Conservation (phyloP, 1,140 invertebrate species). For the Drosophila elegans region DNA sequence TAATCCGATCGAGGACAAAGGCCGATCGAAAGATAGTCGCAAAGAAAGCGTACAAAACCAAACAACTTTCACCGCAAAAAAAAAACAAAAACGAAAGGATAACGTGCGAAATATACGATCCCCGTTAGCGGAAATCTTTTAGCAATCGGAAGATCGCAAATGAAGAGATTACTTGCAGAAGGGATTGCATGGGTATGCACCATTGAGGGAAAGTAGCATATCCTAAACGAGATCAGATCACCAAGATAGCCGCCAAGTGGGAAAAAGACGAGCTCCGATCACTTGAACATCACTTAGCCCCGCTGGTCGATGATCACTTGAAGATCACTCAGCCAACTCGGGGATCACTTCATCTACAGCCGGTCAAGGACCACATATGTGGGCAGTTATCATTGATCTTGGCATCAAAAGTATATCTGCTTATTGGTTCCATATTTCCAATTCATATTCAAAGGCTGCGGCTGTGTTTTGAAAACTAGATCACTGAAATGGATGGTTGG, state of each 20-base stretch:
- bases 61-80: constrained; percentile 69
- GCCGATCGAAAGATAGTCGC: constrained; percentile 32
- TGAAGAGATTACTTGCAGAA: constrained; percentile 15
- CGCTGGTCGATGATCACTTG: constrained; percentile 28
- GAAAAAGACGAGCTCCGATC: constrained; percentile 11
- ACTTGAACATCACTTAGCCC: constrained; percentile 44
- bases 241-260: constrained; percentile 14
- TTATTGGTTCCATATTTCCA: constrained; percentile 27
- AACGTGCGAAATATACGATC: constrained; percentile 60
- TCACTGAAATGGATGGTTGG: not conserved
- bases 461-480: not conserved
- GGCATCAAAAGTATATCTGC: constrained; percentile 27
- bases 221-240: constrained; percentile 17
- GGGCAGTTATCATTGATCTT: constrained; percentile 42
- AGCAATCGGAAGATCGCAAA: constrained; percentile 34
- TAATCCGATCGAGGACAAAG: not conserved
- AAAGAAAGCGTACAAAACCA: constrained; percentile 47
- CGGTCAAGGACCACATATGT: constrained; percentile 40
- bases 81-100: constrained; percentile 24
- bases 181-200: not conserved
- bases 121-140: constrained; percentile 39
- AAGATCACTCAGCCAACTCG: constrained; percentile 34
- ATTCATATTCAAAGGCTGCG: constrained; percentile 5
- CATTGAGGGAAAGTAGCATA: not conserved
- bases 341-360: constrained; percentile 15